Conservation (phyloP, 1,140 invertebrate genomes). For the Pemphigus obesinymphae region DNA sequence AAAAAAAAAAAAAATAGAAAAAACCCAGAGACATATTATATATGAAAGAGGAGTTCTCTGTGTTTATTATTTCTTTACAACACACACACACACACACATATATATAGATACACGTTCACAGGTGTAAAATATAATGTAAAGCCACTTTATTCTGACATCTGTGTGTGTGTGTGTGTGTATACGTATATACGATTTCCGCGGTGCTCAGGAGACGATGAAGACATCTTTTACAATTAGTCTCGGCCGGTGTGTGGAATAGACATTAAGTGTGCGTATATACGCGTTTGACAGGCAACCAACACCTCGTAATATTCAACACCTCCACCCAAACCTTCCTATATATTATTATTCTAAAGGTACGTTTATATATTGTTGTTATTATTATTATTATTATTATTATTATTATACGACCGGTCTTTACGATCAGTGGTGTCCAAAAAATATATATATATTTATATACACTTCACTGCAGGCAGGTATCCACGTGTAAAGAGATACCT, state of each 20-base stretch:
- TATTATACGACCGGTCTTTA: background rate
- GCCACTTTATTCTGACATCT: constrained; percentile 34
- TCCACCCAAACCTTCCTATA: background rate
- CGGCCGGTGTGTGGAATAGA: constrained; percentile 19
- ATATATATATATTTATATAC: background rate
- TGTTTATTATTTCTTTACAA: background rate
- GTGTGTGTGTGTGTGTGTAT: background rate
- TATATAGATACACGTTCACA: background rate
- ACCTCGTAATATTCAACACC: constrained; percentile 28
- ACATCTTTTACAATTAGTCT: constrained; percentile 41
- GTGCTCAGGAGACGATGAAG: constrained; percentile 20
- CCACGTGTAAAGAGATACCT: too few relatives aligned
- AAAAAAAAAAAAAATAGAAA: background rate
- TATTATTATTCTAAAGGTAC: background rate
- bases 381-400: background rate
- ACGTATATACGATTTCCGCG: background rate
- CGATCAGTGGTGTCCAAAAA: constrained; percentile 19
- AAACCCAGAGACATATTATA: background rate
- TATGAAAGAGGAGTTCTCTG: too few relatives aligned
- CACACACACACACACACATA: background rate
- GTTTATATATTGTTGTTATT: background rate
- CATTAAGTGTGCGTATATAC: background rate
- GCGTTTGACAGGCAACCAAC: constrained; percentile 37
- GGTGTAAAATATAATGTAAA: constrained; percentile 10
- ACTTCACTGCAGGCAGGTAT: too few relatives aligned